Evolutionary conservation across 2,888 invertebrate species (phyloP).

Genomic region (Thysanoteuthis rhombus): DNA sequence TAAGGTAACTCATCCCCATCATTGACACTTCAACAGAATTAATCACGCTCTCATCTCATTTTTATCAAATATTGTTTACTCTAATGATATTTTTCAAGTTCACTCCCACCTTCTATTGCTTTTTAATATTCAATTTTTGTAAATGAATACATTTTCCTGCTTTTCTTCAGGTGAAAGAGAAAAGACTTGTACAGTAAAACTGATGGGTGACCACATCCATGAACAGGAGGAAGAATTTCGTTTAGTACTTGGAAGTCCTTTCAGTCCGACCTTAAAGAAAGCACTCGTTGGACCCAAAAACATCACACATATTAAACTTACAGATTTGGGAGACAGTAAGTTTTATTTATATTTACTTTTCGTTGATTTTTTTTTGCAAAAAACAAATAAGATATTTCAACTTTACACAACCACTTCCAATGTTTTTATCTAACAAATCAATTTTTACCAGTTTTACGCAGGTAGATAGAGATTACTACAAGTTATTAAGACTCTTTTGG

Average conservation of each 20-base stretch:
- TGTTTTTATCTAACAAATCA: no score
- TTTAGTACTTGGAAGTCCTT: slow-evolving; percentile 62
- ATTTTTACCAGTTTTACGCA: no score
- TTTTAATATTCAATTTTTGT: neutral
- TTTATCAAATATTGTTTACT: no score
- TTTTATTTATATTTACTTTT: slow-evolving; percentile 28
- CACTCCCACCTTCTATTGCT: no score
- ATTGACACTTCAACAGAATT: no score
- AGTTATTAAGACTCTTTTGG: no score
- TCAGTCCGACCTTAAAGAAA: slow-evolving; percentile 51
- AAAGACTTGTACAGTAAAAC: slow-evolving; percentile 59
- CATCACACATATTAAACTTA: slow-evolving; percentile 57
- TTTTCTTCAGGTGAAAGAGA: slow-evolving; percentile 59
- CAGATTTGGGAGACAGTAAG: slow-evolving; percentile 65
- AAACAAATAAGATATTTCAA: no score
- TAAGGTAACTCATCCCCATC: no score
- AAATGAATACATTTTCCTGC: neutral
- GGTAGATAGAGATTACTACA: no score
- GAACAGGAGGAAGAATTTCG: slow-evolving; percentile 63
- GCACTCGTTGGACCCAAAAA: slow-evolving; percentile 59
- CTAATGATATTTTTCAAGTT: no score
- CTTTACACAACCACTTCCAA: no score
- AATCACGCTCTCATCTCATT: no score
- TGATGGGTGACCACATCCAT: slow-evolving; percentile 61
- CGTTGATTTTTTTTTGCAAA: neutral